Conservation (phyloP, 2,797 vertebrate species). For the Pangasius djambal region DNA sequence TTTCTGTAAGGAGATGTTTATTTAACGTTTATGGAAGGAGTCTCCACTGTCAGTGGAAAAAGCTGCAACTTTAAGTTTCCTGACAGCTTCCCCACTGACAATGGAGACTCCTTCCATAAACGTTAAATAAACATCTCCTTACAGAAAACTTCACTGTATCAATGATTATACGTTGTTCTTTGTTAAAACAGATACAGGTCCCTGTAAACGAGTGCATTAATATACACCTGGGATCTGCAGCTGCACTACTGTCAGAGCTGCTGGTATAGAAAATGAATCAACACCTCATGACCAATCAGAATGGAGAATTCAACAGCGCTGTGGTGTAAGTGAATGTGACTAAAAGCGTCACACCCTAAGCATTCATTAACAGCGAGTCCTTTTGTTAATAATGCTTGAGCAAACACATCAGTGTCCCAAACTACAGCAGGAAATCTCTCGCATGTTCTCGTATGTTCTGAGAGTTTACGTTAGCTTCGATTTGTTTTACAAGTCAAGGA, state of each 20-base stretch:
- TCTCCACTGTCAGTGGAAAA: too few relatives aligned
- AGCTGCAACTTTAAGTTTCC: too few relatives aligned
- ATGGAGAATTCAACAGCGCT: not conserved
- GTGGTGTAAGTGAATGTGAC: not conserved
- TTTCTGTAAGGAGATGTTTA: too few relatives aligned
- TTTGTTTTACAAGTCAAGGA: slow-evolving; percentile 16
- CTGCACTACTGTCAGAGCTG: not conserved
- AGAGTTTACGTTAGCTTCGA: slow-evolving; percentile 34
- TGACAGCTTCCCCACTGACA: not conserved
- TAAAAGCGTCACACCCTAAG: not conserved
- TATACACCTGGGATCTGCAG: not conserved
- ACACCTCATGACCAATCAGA: not conserved
- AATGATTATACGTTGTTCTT: not conserved
- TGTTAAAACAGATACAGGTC: not conserved
- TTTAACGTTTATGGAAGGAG: too few relatives aligned
- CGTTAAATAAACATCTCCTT: not conserved
- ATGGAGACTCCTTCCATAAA: not conserved
- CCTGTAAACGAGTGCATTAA: not conserved
- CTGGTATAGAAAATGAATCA: not conserved
- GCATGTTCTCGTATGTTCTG: not conserved
- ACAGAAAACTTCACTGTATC: not conserved
- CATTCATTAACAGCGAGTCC: slow-evolving; percentile 3
- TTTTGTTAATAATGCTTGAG: not conserved
- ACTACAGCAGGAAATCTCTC: not conserved
- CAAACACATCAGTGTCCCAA: not conserved